Base-by-base conservation (phyloP, 2,797 vertebrate species). In the Alosa sapidissima region DNA sequence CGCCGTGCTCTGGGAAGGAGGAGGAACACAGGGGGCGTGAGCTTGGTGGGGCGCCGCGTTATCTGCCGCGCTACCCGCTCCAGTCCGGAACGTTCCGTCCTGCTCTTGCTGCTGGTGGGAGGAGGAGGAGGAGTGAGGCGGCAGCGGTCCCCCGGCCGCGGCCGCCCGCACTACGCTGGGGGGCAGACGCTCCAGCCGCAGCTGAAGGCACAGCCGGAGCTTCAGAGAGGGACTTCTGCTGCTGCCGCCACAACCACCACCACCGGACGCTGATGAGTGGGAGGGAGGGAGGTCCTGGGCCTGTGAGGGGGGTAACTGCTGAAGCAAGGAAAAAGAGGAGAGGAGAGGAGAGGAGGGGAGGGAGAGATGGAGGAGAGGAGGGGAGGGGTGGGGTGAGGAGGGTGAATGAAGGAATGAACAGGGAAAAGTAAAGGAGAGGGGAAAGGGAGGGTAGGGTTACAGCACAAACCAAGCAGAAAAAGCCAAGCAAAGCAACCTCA, bases 231-330 rank as follows among this genome's bases (percentile, higher is more conserved):
- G 83, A 85, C 84, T 86, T 81, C 85, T 87, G 84, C 81, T 14
- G 51, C 11, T 14, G 11, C 51, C 11, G 19, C 54, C 16, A 5
- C 16, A 19, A 55, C 54, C 21, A 5, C 16, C 54, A 55, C 54
- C 21, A n/a, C 21, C 13, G 55, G 87, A 87, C 84, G 55, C 84
- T 2, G 81, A 52, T 2, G 81, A 52, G 60, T n/a, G 60, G 88
- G 86, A 88, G 86, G 87, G n/a, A 82, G 86, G 83, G 21, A 86
- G 86, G 54, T 91, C 89, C 90, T 88, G 92, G 87, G 88, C 93
- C 94, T 94, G 92, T 90, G 92, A 84, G 94, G 92, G 91, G 94
- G 92, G 93, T 92, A 89, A 94, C 93, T 91, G 94, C 94, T 94
- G 94, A 95, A 95, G 94, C 94, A 91, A 87, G 83, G 4, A 47